phyloP scores from a whole-genome alignment of 1,140 invertebrate genomes.

The Caerostris darwini region DNA sequence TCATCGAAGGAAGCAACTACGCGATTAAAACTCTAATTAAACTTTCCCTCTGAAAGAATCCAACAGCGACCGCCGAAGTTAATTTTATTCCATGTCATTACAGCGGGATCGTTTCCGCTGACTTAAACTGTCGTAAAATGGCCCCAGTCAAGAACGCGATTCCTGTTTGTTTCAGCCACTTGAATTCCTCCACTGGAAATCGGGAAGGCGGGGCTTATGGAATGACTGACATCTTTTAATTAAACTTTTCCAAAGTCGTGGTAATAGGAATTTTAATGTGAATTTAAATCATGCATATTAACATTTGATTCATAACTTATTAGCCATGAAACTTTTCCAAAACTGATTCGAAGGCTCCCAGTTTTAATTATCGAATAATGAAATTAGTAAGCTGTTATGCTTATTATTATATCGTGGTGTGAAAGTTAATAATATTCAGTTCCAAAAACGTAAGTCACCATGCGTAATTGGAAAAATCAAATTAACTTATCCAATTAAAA shows the following conservation, averaged over 20 bases:
- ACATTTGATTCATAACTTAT: slow-evolving; percentile 41
- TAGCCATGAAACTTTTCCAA: background rate
- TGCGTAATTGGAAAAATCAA: too few species aligned
- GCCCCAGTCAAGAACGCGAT: background rate
- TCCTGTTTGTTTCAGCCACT: background rate
- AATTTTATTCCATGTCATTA: slow-evolving; percentile 70
- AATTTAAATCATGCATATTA: slow-evolving; percentile 47
- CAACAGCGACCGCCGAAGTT: slow-evolving; percentile 35
- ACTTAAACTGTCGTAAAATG: slow-evolving; percentile 64
- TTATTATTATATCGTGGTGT: background rate
- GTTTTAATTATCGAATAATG: background rate
- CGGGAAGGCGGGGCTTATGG: slow-evolving; percentile 28
- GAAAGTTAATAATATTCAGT: background rate
- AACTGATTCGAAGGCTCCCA: background rate
- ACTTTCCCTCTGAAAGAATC: slow-evolving; percentile 21
- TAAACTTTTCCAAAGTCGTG: slow-evolving; percentile 22
- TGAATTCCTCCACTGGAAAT: background rate
- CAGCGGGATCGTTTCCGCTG: slow-evolving; percentile 54
- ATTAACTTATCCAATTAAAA: too few species aligned
- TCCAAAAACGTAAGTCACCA: too few species aligned
- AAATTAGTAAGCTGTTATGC: background rate
- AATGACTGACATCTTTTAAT: slow-evolving; percentile 64
- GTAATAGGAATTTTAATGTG: slow-evolving; percentile 61
- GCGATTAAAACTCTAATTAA: slow-evolving; percentile 69
- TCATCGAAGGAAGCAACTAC: background rate